Conservation (phyloP, 2,797 vertebrate species). For the Heterohyrax brucei region DNA sequence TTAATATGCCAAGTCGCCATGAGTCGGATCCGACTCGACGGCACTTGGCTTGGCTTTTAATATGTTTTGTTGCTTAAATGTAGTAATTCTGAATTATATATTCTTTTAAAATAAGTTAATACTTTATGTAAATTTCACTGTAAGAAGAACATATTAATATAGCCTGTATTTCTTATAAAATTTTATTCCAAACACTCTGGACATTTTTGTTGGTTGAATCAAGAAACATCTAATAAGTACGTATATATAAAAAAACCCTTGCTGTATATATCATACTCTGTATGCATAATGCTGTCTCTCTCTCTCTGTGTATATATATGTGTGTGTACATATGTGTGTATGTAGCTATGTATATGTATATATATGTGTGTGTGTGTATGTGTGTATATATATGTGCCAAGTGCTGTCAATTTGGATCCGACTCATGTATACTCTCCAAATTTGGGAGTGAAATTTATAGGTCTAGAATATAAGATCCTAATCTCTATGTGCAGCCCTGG, state of each 20-base stretch:
- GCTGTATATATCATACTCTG: background rate
- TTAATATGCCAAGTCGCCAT: background rate
- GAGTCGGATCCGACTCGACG: too few species aligned
- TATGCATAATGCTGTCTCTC: too few species aligned
- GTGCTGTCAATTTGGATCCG: too few species aligned
- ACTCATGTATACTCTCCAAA: background rate
- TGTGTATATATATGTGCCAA: too few species aligned
- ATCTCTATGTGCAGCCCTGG: background rate
- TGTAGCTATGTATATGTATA: too few species aligned
- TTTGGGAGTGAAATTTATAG: background rate
- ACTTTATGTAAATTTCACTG: constrained; percentile 21
- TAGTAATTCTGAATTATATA: constrained; percentile 53
- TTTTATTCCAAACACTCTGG: background rate
- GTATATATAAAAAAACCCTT: background rate
- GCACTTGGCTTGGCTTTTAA: background rate
- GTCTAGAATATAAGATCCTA: background rate
- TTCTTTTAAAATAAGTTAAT: constrained; percentile 58
- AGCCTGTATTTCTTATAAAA: constrained; percentile 25
- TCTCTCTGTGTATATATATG: too few species aligned
- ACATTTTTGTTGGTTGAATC: background rate
- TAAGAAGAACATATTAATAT: constrained; percentile 30
- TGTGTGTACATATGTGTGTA: too few species aligned
- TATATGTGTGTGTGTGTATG: too few species aligned
- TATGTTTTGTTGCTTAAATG: background rate
- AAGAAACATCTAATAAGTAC: constrained; percentile 54